Percentiles rank a stretch among this genome's conserved stretches.
These are phyloP conservation scores for Toxotes chatareus DNA, from an alignment of 2,113 vertebrate genomes.

Conservation along the genomic window DNA sequence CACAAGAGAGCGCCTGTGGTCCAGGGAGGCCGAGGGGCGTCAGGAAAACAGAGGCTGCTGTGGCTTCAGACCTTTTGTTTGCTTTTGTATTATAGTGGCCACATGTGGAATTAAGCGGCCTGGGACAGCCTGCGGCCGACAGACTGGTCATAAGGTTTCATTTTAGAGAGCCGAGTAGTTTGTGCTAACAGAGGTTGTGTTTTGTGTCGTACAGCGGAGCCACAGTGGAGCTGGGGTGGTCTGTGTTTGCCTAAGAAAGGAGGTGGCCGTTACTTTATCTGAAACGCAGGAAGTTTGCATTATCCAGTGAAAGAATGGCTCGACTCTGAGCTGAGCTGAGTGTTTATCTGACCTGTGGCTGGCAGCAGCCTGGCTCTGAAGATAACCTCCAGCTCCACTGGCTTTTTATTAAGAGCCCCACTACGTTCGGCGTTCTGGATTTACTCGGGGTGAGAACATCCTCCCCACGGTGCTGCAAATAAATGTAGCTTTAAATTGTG, in stretches of 20 bases:
- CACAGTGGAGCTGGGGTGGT: not conserved
- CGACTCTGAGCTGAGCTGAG: not conserved
- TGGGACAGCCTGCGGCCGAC: not conserved
- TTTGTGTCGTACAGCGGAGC: not conserved
- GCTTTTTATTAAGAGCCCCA: not conserved
- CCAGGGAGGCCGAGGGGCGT: constrained; percentile 7
- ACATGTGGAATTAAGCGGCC: constrained; percentile 36
- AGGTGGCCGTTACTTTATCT: constrained; percentile 29
- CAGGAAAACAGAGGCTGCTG: constrained; percentile 34
- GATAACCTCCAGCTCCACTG: constrained; percentile 31
- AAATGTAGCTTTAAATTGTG: not conserved
- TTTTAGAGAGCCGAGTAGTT: constrained; percentile 29
- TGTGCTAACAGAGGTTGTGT: constrained; percentile 11
- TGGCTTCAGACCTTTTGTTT: constrained; percentile 55
- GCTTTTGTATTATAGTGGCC: constrained; percentile 38
- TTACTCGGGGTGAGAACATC: not conserved
- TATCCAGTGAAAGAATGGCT: constrained; percentile 51
- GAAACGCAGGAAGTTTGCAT: constrained; percentile 54
- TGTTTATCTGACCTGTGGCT: constrained; percentile 53
- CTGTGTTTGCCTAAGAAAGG: constrained; percentile 24
- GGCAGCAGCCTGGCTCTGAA: constrained; percentile 37
- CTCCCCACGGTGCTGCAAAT: not conserved
- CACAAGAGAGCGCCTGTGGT: constrained; percentile 25
- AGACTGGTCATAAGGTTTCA: constrained; percentile 16
- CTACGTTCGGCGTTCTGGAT: not conserved